Base-by-base conservation (phyloP, 2,113 vertebrate genomes). In the Podocnemis expansa region DNA sequence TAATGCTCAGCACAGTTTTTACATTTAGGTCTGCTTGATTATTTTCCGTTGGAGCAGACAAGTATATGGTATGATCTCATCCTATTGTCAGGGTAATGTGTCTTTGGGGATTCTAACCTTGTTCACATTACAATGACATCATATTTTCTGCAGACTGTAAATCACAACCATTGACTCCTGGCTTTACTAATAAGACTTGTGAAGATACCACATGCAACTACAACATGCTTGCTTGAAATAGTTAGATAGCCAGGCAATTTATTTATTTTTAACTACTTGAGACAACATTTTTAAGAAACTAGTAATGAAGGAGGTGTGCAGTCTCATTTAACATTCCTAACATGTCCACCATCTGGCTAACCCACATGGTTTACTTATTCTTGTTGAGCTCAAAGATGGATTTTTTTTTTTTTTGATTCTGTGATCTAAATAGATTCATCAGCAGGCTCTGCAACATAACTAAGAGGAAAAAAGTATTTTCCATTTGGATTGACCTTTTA, bases 51-150 rank as follows among this genome's bases (percentile, higher is more conserved):
- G 89, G 91, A 94, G 95, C 85, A 96, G 94, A 96, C 52, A 91
- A 96, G 90, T 93, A 34, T 92, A 92, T 63, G 82, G 87, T 82
- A 96, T 97, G 97, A 97, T 95, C 96, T 98, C 97, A 98, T 93
- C 95, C 94, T 84, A 88, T 96, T 98, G 96, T 97, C 92, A 94
- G 24, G 78, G 90, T 95, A 97, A 96, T 96, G 94, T 84, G 93
- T 96, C 97, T 97, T 89, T 88, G 78, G 95, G 94, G 91, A 96
- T 87, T 95, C 87, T 94, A 93, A 96, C 94, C 92, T 97, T 89
- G 89, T 94, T 95, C 93, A 60, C 83, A 82, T 97, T 94, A 95
- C 82, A 80, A 89, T 95, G 89, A 96, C 96, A 95, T 97, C 96
- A 94, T 89, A 88, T 89, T 83, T 94, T 93, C 93, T 96, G 60